A percentile compares a stretch with the other conserved stretches of the same genome.
Evolutionary conservation across 2,888 invertebrate genomes (phyloP).

Genomic region (Hyppa rectilinea): DNA sequence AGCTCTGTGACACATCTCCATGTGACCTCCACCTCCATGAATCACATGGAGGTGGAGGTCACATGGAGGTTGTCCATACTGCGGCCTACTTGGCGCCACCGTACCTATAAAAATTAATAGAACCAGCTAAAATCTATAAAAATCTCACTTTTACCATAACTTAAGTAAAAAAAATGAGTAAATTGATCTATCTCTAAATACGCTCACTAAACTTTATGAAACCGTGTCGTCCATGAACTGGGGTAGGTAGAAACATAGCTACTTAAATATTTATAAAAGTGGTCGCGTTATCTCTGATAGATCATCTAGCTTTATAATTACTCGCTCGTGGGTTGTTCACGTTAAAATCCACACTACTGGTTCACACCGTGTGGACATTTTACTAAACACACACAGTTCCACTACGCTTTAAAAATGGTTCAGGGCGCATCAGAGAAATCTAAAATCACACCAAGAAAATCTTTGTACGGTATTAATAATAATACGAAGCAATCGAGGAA

Average conservation of each 20-base stretch:
- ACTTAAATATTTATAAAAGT: slow-evolving; percentile 63
- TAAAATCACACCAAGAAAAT: slow-evolving; percentile 8
- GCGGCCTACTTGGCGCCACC: too few relatives aligned
- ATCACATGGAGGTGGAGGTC: too few relatives aligned
- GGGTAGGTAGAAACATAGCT: slow-evolving; percentile 8
- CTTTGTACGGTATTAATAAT: slow-evolving; percentile 8
- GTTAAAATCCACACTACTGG: slow-evolving; percentile 67
- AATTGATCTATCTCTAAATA: neutral
- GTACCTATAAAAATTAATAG: neutral
- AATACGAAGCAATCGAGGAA: slow-evolving; percentile 64
- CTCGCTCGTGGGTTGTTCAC: slow-evolving; percentile 69
- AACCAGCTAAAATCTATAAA: neutral
- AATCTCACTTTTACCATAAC: neutral
- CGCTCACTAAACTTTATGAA: slow-evolving; percentile 8
- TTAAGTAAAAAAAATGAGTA: neutral
- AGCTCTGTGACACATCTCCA: too few relatives aligned
- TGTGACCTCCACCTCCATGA: too few relatives aligned
- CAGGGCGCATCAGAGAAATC: slow-evolving; percentile 34
- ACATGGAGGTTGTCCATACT: too few relatives aligned
- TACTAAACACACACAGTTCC: slow-evolving; percentile 9
- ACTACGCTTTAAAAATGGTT: slow-evolving; percentile 45
- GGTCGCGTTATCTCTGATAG: slow-evolving; percentile 68
- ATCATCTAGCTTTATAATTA: slow-evolving; percentile 81
- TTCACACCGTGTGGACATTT: slow-evolving; percentile 59
- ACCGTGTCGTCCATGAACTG: slow-evolving; percentile 24